Conservation (phyloP, 2,888 invertebrate species). For the Sinelater perroti region DNA sequence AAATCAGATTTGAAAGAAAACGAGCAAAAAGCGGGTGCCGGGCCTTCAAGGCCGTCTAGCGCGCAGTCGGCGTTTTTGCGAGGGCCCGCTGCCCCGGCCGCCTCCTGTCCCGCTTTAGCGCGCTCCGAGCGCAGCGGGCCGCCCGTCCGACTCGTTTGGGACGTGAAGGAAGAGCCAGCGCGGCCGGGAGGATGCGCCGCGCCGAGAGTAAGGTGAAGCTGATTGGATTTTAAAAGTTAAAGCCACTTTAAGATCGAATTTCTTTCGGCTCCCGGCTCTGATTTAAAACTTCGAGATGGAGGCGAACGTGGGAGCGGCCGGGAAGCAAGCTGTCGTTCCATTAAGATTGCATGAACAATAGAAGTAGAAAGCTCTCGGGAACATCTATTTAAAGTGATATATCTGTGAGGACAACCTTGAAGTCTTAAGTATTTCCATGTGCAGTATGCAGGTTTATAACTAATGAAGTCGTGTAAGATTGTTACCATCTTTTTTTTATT, state of each 20-base stretch:
- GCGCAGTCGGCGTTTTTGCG: constrained; percentile 23
- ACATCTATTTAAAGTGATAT: too few relatives aligned
- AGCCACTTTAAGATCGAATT: constrained; percentile 31
- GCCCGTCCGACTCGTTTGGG: constrained; percentile 11
- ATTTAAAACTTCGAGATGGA: constrained; percentile 25
- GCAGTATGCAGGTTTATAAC: too few relatives aligned
- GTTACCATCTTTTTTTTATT: too few relatives aligned
- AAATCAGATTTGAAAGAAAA: constrained; percentile 36
- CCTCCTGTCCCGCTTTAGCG: constrained; percentile 16
- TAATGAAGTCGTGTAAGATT: too few relatives aligned
- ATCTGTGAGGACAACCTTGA: too few relatives aligned
- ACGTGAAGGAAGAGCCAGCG: constrained; percentile 17
- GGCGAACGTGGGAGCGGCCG: constrained; percentile 6
- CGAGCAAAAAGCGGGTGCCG: constrained; percentile 30
- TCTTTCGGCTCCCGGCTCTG: constrained; percentile 26
- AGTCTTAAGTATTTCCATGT: too few relatives aligned
- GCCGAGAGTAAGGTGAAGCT: constrained; percentile 23
- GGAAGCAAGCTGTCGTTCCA: too few relatives aligned
- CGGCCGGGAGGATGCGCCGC: constrained; percentile 7
- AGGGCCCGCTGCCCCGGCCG: constrained; percentile 14
- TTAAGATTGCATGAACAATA: too few relatives aligned
- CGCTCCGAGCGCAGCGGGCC: constrained; percentile 2
- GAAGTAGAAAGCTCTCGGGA: too few relatives aligned
- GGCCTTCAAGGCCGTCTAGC: constrained; percentile 38
- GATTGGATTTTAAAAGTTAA: constrained; percentile 38